Base-by-base conservation (phyloP, 1,140 invertebrate genomes). In the Cydia strobilella region DNA sequence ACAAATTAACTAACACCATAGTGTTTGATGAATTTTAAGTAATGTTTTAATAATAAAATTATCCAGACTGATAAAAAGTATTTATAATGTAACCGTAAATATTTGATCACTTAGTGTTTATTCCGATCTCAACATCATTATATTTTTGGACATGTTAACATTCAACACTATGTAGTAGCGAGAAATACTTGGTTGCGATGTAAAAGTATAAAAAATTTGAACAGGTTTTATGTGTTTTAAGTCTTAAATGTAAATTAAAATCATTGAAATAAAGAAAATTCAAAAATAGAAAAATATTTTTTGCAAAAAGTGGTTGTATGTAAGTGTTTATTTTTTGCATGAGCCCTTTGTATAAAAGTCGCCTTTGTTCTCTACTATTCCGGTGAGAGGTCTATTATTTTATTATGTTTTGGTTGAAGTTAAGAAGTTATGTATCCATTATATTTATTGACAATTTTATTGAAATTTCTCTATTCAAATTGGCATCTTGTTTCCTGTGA, bases 401-500 rank as follows among this genome's bases (percentile, higher is more conserved):
- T 59, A 59, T 23, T 59, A 23, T 12, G 20, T 20, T 59, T 59
- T 18, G 48, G 48, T 51, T 51, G 15, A n/a, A n/a, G 54, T 59
- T 59, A 59, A 23, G 20, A 4, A 54, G n/a, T 6, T n/a, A 65
- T 69, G 31, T 69, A 69, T 69, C 63, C 15, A 15, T 66, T 66
- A n/a, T 31, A 66, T 31, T n/a, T 69, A 39, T 42, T n/a, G 9
- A 39, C 7, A n/a, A 9, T 69, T 39, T 39, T n/a, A 39, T 39
- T 69, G 15, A 69, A 18, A 69, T 35, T 39, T 66, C 27, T 66
- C 10, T 69, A 69, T 35, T 69, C n/a, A 39, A 69, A 69, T 69
- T 69, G 65, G 65, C 65, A 69, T 35, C 31, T 69, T 69, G 31
- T 69, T 69, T 42, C 65, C 65, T 69, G 65, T 69, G 65, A 69